Percentiles rank a stretch among this genome's conserved stretches.
Conservation (phyloP, 1,140 invertebrate species). For the Chironomus tepperi region DNA sequence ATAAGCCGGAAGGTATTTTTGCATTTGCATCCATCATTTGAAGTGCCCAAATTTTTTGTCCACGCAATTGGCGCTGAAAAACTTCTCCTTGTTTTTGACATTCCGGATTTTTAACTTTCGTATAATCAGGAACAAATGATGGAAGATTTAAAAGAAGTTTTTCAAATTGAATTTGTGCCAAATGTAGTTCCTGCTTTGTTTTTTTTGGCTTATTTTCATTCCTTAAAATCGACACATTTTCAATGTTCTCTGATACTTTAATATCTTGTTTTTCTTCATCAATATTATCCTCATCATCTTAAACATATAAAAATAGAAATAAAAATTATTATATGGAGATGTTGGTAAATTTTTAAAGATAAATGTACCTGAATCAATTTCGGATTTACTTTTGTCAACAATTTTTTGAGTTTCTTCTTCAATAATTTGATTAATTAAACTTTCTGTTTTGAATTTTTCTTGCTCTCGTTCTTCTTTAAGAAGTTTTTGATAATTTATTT, state of each 20-base stretch:
- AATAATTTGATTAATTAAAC: constrained; percentile 27
- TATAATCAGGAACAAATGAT: constrained; percentile 56
- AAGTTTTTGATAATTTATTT: constrained; percentile 29
- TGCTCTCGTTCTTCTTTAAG: constrained; percentile 31
- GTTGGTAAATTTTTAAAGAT: too few relatives aligned
- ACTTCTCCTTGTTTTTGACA: constrained; percentile 58
- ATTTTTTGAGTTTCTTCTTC: constrained; percentile 30
- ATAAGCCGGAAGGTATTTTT: constrained; percentile 55
- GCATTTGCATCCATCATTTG: constrained; percentile 64
- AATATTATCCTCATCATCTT: too few relatives aligned
- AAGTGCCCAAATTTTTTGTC: constrained; percentile 57
- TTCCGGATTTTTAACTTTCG: constrained; percentile 48
- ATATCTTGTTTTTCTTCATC: too few relatives aligned
- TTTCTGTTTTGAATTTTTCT: constrained; percentile 26
- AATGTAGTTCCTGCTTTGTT: constrained; percentile 34
- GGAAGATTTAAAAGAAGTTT: constrained; percentile 49
- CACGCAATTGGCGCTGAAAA: constrained; percentile 53
- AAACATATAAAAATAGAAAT: too few relatives aligned
- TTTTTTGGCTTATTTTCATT: constrained; percentile 33
- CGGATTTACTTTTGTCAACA: constrained; percentile 29
- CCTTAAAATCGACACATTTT: constrained; percentile 25
- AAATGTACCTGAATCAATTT: background rate
- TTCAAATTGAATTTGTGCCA: constrained; percentile 44
- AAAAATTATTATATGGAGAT: too few relatives aligned
- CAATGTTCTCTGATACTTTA: too few relatives aligned